phyloP scores from a whole-genome alignment of 2,888 invertebrate species.

The Rotaria macrura region DNA sequence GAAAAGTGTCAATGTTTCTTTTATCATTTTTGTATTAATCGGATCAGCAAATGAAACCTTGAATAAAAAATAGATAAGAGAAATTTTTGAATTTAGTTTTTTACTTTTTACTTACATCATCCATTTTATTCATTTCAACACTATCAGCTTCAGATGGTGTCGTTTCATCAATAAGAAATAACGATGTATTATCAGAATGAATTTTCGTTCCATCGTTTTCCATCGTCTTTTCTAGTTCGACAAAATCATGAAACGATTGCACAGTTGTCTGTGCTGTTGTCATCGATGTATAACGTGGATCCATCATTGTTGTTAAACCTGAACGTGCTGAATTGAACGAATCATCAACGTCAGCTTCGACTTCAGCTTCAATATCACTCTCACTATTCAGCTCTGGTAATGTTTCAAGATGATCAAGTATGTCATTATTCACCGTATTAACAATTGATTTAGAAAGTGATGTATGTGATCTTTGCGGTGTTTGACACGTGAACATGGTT shows the following conservation, averaged over 20 bases:
- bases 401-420: not conserved
- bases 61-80: not conserved
- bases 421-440: not conserved
- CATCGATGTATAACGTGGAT: not conserved
- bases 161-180: not conserved
- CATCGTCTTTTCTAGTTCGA: not conserved
- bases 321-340: not conserved
- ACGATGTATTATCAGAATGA: not conserved
- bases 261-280: not conserved
- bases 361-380: not conserved
- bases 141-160: not conserved
- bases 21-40: not conserved
- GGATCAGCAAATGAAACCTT: not conserved
- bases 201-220: not conserved
- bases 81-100: too few species aligned
- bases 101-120: not conserved
- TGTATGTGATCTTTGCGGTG: not conserved
- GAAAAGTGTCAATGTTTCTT: constrained; percentile 6
- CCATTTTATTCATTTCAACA: not conserved
- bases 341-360: not conserved
- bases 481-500: not conserved
- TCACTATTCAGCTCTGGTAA: not conserved
- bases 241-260: not conserved
- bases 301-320: not conserved
- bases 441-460: not conserved